Evolutionary conservation across 2,113 vertebrate species (phyloP).

Genomic region (Mus pahari): DNA sequence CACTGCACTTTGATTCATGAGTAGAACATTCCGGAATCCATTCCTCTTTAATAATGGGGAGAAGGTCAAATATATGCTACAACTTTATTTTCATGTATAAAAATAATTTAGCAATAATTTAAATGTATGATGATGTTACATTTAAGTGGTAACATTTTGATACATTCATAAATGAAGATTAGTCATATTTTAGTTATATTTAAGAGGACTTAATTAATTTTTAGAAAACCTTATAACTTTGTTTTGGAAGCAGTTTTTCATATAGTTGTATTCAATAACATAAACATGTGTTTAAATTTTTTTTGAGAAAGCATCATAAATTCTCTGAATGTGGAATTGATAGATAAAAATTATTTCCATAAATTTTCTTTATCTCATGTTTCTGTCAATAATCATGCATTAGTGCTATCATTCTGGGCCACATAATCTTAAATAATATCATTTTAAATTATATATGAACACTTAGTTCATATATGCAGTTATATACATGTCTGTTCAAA

Average conservation of each 20-base stretch:
- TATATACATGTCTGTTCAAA: not conserved
- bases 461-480: not conserved
- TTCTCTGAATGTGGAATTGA: not conserved
- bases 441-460: not conserved
- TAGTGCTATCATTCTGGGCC: not conserved
- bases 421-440: conserved; percentile 32
- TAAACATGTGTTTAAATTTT: not conserved
- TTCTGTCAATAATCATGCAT: not conserved
- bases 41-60: not conserved
- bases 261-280: not conserved
- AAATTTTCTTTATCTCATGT: not conserved
- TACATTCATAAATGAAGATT: not conserved
- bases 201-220: not conserved
- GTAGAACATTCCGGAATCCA: conserved; percentile 18
- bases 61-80: not conserved
- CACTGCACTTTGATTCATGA: not conserved
- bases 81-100: conserved; percentile 27
- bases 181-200: not conserved
- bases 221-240: not conserved
- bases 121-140: not conserved
- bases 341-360: not conserved
- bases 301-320: not conserved
- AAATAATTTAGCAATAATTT: not conserved
- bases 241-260: not conserved
- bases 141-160: conserved; percentile 5